Evolutionary conservation across 2,888 invertebrate genomes (phyloP).

Genomic region (Apotomis betuletana): DNA sequence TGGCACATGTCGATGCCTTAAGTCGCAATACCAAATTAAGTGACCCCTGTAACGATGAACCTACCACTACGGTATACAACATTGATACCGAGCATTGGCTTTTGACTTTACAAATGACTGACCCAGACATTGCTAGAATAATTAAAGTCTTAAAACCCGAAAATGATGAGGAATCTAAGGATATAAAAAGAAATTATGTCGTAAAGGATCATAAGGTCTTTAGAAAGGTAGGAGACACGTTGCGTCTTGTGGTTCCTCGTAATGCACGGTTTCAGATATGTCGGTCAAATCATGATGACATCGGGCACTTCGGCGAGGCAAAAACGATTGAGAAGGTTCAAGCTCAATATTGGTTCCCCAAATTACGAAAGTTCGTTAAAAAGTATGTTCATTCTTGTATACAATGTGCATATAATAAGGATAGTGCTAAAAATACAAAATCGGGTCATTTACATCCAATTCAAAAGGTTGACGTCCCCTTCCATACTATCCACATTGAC

Average conservation of each 20-base stretch:
- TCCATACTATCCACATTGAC: no score
- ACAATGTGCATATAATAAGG: no score
- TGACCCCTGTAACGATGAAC: neutral
- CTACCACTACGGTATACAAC: neutral
- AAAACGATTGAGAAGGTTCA: no score
- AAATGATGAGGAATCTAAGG: conserved; percentile 1
- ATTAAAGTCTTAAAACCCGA: neutral
- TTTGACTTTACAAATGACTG: conserved; percentile 5
- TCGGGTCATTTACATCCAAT: no score
- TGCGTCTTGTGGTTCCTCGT: neutral
- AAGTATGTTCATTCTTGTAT: no score
- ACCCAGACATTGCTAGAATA: neutral
- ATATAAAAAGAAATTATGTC: neutral
- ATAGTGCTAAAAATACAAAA: no score
- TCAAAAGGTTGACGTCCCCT: no score
- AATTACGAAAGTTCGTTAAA: no score
- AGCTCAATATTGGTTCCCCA: no score
- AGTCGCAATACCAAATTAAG: neutral
- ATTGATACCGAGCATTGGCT: conserved; percentile 4
- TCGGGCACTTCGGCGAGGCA: no score
- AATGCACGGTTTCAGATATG: neutral
- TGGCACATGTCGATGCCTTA: neutral
- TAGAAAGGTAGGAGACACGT: neutral
- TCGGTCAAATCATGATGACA: neutral
- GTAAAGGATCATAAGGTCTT: neutral